Evolutionary conservation across 2,888 invertebrate genomes (phyloP).

Genomic region (Drosophila histrio): DNA sequence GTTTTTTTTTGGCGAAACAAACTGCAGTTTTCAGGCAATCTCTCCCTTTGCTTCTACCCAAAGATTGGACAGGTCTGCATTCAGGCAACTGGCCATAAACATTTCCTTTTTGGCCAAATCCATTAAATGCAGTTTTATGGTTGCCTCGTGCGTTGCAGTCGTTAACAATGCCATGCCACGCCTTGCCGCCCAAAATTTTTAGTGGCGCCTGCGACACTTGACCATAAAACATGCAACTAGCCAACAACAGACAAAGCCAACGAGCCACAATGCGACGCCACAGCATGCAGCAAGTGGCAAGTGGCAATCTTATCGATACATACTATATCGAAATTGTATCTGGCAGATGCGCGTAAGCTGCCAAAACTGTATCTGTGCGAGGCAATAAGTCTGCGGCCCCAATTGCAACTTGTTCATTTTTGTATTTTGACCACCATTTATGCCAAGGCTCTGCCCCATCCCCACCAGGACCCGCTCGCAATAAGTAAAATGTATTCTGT

Average conservation of each 20-base stretch:
- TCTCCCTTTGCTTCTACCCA: not conserved
- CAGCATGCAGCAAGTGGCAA: conserved; percentile 20
- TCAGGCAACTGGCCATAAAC: conserved; percentile 29
- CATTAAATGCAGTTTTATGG: conserved; percentile 46
- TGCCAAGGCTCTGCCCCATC: not conserved
- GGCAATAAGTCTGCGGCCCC: not conserved
- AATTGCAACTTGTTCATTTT: too few relatives aligned
- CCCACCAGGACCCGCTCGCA: not conserved
- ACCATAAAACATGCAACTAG: conserved; percentile 42
- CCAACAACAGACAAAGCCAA: conserved; percentile 10
- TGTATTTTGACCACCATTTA: too few relatives aligned
- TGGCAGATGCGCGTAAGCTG: conserved; percentile 27
- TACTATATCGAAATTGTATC: conserved; percentile 48
- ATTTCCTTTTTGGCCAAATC: conserved; percentile 45
- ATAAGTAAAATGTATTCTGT: not conserved
- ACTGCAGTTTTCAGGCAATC: not conserved
- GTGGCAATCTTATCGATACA: conserved; percentile 28
- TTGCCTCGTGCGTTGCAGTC: conserved; percentile 43
- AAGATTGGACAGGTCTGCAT: not conserved
- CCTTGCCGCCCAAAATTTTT: conserved; percentile 16
- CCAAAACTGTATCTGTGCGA: conserved; percentile 2
- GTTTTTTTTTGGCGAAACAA: not conserved
- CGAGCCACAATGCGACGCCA: conserved; percentile 5
- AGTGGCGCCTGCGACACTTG: conserved; percentile 43
- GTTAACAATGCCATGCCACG: conserved; percentile 42